Conservation (phyloP, 2,113 vertebrate species). For the Cyprinodon tularosa region DNA sequence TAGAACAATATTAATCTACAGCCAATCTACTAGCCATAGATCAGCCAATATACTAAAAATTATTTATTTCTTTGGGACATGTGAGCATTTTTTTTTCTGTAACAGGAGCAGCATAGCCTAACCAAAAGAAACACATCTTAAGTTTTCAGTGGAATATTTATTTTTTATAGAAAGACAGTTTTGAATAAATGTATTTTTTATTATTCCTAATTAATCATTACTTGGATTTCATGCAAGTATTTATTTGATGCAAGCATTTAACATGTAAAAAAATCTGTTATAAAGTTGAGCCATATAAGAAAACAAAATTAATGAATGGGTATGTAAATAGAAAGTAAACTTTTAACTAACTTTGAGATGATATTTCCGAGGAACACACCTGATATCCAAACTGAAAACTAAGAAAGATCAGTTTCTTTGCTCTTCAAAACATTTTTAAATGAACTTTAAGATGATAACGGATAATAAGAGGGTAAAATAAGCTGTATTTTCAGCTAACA, state of each 20-base stretch:
- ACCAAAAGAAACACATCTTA: too few species aligned
- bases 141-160: background rate
- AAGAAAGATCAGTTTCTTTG: too few species aligned
- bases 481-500: background rate
- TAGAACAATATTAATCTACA: too few species aligned
- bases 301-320: background rate
- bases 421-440: background rate
- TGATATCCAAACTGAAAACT: too few species aligned
- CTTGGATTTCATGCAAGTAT: background rate
- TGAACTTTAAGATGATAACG: background rate
- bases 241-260: background rate
- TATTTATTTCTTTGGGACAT: too few species aligned
- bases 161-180: background rate
- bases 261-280: background rate
- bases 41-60: too few species aligned
- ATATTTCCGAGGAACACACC: background rate
- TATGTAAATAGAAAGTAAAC: background rate
- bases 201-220: background rate
- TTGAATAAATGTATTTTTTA: background rate
- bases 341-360: background rate
- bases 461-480: background rate
- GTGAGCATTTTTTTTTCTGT: too few species aligned
- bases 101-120: too few species aligned
- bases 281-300: background rate
- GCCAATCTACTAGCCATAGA: too few species aligned